Conservation (phyloP, 2,888 invertebrate genomes). For the Cataglyphis altisquamis region DNA sequence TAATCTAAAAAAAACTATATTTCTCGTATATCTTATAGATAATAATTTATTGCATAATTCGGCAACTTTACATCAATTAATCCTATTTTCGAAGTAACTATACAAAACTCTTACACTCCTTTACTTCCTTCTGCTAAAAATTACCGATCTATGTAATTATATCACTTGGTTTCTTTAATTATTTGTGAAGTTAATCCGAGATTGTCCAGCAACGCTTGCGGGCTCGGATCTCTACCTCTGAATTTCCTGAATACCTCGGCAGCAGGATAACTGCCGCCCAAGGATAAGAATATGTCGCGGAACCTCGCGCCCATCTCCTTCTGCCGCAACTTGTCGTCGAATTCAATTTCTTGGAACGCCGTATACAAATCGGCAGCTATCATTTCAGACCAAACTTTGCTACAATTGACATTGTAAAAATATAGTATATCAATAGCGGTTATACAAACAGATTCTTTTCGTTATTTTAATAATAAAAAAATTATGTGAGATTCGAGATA, state of each 20-base stretch:
- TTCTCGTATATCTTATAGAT: slow-evolving; percentile 8
- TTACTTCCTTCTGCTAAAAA: neutral
- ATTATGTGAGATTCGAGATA: neutral
- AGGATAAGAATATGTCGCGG: slow-evolving; percentile 93
- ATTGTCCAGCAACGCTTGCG: slow-evolving; percentile 92
- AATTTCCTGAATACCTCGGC: slow-evolving; percentile 96
- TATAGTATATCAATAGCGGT: neutral
- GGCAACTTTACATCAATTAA: slow-evolving; percentile 1
- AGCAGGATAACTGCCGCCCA: slow-evolving; percentile 94
- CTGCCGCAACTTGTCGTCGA: slow-evolving; percentile 87
- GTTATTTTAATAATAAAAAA: slow-evolving; percentile 7
- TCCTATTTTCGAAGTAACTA: neutral
- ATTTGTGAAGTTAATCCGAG: slow-evolving; percentile 86
- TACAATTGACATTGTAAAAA: slow-evolving; percentile 86
- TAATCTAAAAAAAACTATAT: neutral
- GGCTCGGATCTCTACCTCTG: slow-evolving; percentile 96
- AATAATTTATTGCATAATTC: slow-evolving; percentile 37
- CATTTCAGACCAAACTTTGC: slow-evolving; percentile 94
- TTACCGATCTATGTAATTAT: neutral
- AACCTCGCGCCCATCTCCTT: slow-evolving; percentile 90
- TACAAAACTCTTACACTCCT: neutral
- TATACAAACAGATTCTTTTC: neutral
- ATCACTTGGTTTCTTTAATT: slow-evolving; percentile 11
- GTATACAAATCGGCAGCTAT: slow-evolving; percentile 96
- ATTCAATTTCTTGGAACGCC: slow-evolving; percentile 91